phyloP scores from a whole-genome alignment of 2,113 vertebrate species.

The Chlamydotis undulata region DNA sequence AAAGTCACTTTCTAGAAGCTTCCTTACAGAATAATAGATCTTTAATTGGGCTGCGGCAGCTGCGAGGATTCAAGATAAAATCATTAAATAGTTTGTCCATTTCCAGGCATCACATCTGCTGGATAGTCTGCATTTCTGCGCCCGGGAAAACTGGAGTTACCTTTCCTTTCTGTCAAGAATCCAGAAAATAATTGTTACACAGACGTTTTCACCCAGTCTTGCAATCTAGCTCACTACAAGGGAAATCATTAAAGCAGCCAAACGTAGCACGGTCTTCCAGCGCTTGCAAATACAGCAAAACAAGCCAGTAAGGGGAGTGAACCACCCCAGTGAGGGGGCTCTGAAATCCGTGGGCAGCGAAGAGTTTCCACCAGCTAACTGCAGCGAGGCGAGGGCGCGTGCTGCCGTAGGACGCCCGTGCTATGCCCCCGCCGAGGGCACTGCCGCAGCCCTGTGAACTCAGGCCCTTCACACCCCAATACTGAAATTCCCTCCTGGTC shows the following conservation, averaged over 20 bases:
- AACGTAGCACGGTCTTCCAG: neutral
- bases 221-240: neutral
- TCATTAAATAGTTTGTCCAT: neutral
- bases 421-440: neutral
- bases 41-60: neutral
- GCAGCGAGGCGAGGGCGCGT: neutral
- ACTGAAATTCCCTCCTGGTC: neutral
- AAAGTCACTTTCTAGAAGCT: neutral
- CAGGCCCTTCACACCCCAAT: too few species aligned
- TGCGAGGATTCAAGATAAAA: neutral
- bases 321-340: neutral
- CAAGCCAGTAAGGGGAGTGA: neutral
- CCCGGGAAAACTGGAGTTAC: neutral
- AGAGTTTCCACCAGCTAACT: too few species aligned
- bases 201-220: too few species aligned
- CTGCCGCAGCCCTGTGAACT: neutral
- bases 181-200: neutral
- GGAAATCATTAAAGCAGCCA: neutral
- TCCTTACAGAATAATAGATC: constrained; percentile 20
- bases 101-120: neutral
- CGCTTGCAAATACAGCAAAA: fast-evolving
- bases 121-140: neutral
- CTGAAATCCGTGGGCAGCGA: neutral
- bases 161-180: neutral
- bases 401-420: neutral